A percentile compares a stretch with the other conserved stretches of the same genome.
Conservation (phyloP, 2,797 vertebrate genomes). For the Hylomyscus alleni region DNA sequence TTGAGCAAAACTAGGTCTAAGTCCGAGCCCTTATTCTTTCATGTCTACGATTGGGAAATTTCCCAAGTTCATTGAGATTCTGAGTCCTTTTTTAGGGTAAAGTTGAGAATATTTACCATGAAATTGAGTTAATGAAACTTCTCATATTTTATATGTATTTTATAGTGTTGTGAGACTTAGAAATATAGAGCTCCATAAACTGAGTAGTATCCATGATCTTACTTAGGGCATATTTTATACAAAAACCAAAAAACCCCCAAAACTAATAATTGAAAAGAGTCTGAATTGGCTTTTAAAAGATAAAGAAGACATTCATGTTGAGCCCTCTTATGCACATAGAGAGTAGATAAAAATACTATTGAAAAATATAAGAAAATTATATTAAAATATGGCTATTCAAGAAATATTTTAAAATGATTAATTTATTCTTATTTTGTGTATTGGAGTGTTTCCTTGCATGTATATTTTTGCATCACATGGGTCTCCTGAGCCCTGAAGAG, state of each 20-base stretch:
- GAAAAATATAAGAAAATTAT: background rate
- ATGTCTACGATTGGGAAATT: background rate
- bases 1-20: background rate
- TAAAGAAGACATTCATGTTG: background rate
- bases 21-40: background rate
- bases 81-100: slow-evolving; percentile 14
- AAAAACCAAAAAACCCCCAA: no score
- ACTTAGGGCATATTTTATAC: background rate
- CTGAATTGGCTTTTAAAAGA: background rate
- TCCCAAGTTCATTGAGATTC: background rate
- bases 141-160: background rate
- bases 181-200: background rate
- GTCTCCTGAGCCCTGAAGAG: background rate
- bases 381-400: background rate
- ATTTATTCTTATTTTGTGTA: background rate
- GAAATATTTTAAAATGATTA: background rate
- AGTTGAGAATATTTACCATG: background rate
- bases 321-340: background rate
- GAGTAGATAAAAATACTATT: background rate
- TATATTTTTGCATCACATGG: background rate
- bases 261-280: background rate
- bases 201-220: background rate
- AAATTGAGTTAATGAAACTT: background rate
- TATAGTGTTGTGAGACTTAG: background rate
- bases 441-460: background rate